Evolutionary conservation across 2,888 invertebrate genomes (phyloP), one percentile per base, ranked within the genome.

Genomic region (Tetragonula carbonaria): DNA sequence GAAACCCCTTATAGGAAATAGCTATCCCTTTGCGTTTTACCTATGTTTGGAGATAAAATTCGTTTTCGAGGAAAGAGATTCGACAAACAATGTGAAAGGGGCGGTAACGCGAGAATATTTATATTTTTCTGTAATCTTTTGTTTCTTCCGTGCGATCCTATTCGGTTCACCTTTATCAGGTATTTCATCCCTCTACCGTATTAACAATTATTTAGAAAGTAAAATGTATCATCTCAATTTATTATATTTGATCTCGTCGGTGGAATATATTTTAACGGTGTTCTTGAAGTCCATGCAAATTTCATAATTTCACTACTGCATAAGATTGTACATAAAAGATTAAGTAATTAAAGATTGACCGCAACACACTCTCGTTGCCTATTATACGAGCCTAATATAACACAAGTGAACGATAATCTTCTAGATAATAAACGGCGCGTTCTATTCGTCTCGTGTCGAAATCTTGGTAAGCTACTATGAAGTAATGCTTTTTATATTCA

Each of bases 401-500:
- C 45, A 14, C 28, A 16, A 59, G 28, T 55, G 6, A 38, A 18
- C 57, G 33, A 53, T 53, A 62, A 74, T 16, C 21, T 55, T 28
- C 28, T 14, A 13, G n/a, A 2, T 13, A 33, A 21, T 38, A 16
- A 55, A 21, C 23, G n/a, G 8, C 11, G 23, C 33, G 8, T 23
- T 38, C 13, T 16, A n/a, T 51, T 66, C 51, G 50, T 38, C 50
- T 68, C n/a, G 51, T 33, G 28, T 71, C 21, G 57, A 59, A 28
- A 38, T 23, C 65, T 38, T 62, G 65, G 55, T 50, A 74, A 78
- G 66, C 80, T 68, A 66, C 74, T 63, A 74, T 14, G 73, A 65
- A 68, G 75, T 59, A 67, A 78, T 76, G 74, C 74, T 80, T 45
- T 86, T 86, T 76, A 75, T 89, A 84, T 90, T 75, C 87, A 78